A percentile compares a stretch with the other conserved stretches of the same genome.
phyloP scores from a whole-genome alignment of 2,113 vertebrate genomes.

The Podiceps cristatus region DNA sequence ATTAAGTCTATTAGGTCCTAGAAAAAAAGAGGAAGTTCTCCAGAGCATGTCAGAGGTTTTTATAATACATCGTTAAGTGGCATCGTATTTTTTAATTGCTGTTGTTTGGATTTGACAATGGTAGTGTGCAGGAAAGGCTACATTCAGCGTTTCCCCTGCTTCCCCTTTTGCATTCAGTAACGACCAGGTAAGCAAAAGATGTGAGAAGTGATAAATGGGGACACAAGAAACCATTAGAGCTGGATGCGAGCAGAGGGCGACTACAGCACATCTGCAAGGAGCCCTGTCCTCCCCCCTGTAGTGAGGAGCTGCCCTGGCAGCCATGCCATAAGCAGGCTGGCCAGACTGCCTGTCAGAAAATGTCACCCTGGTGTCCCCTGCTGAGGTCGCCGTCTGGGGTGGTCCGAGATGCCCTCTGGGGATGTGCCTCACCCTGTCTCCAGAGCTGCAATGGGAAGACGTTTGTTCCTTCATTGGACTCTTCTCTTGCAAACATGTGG shows the following conservation, averaged over 20 bases:
- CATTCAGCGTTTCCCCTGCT: not conserved
- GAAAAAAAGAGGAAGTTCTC: not conserved
- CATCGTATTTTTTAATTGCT: not conserved
- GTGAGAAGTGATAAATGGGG: not conserved
- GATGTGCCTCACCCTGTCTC: accelerated
- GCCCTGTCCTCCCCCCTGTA: too few species aligned
- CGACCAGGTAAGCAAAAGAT: not conserved
- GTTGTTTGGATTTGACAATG: not conserved
- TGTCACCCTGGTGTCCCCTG: not conserved
- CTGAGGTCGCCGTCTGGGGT: not conserved
- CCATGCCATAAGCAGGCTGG: not conserved
- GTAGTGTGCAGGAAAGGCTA: not conserved
- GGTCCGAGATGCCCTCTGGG: not conserved
- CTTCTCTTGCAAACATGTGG: accelerated
- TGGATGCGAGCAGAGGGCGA: not conserved
- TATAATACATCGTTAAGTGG: not conserved
- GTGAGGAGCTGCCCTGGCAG: accelerated
- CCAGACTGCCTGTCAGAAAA: not conserved
- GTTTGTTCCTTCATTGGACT: accelerated
- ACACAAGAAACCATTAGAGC: not conserved
- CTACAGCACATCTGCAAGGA: not conserved
- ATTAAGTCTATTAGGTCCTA: not conserved
- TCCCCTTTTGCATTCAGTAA: not conserved
- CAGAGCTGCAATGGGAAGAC: accelerated
- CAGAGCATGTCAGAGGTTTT: not conserved